Evolutionary conservation across 2,888 invertebrate genomes (phyloP).

Genomic region (Leptopilina drosophilae): DNA sequence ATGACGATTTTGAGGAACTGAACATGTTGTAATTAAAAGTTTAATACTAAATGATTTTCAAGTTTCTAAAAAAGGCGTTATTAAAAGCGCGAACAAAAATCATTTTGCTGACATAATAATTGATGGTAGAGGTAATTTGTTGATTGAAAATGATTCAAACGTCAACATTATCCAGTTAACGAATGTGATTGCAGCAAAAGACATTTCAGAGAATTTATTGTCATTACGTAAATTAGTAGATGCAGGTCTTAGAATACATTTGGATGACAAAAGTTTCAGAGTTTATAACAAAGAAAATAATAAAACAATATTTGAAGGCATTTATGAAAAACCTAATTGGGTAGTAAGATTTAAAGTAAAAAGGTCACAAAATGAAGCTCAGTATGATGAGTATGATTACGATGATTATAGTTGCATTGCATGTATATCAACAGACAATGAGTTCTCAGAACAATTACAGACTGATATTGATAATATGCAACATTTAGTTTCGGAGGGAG

Average conservation of each 20-base stretch:
- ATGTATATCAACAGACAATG: conserved; percentile 44
- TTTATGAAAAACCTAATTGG: conserved; percentile 55
- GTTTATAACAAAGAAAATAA: conserved; percentile 49
- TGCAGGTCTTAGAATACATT: no score
- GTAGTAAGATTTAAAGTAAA: conserved; percentile 45
- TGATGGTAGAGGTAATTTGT: no score
- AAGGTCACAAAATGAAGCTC: no score
- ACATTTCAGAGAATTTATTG: not conserved
- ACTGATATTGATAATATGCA: not conserved
- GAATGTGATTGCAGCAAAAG: conserved; percentile 54
- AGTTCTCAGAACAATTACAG: conserved; percentile 43
- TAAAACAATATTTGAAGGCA: conserved; percentile 50
- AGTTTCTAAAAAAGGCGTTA: conserved; percentile 39
- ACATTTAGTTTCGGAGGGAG: conserved; percentile 41
- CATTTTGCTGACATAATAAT: not conserved
- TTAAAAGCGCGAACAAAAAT: conserved; percentile 5
- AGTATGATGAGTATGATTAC: conserved; percentile 8
- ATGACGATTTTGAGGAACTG: not conserved
- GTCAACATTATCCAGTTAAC: conserved; percentile 48
- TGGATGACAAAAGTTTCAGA: conserved; percentile 51
- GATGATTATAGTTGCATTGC: conserved; percentile 48
- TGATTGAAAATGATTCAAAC: no score
- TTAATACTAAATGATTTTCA: conserved; percentile 45
- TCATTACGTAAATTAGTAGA: no score
- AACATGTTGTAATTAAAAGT: conserved; percentile 38